Evolutionary conservation across 2,113 vertebrate species (phyloP).

Genomic region (Notarius quadriscutis): DNA sequence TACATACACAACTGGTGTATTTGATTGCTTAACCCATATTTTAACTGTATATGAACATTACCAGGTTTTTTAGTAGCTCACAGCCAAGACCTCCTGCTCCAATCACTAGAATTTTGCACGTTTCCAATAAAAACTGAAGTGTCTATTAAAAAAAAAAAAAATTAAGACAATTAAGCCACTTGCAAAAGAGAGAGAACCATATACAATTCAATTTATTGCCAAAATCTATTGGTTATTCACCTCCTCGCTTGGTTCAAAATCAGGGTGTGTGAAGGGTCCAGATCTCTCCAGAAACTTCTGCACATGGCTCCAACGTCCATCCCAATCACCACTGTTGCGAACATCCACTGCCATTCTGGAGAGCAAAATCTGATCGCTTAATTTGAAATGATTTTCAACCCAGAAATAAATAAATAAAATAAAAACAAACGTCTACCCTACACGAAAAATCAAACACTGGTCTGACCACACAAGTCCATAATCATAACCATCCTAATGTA

Average conservation of each 20-base stretch:
- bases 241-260: slow-evolving; percentile 95
- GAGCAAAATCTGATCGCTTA: slow-evolving; percentile 68
- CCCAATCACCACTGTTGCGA: slow-evolving; percentile 84
- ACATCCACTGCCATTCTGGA: slow-evolving; percentile 98
- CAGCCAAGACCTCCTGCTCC: slow-evolving; percentile 96
- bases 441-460: background rate
- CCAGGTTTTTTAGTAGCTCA: slow-evolving; percentile 96
- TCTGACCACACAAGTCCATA: background rate
- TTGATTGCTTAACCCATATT: background rate
- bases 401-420: background rate
- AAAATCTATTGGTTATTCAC: slow-evolving; percentile 78
- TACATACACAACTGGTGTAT: background rate
- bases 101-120: slow-evolving; percentile 93
- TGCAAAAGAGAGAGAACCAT: background rate
- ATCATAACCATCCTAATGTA: background rate
- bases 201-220: slow-evolving; percentile 81
- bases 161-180: background rate
- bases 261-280: slow-evolving; percentile 96
- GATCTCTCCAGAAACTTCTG: slow-evolving; percentile 96
- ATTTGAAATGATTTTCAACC: slow-evolving; percentile 2
- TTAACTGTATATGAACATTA: slow-evolving; percentile 59
- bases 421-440: background rate
- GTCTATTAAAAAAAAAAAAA: slow-evolving; percentile 9
- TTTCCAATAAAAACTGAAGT: slow-evolving; percentile 89
- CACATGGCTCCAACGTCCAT: slow-evolving; percentile 96